Evolutionary conservation across 1,140 invertebrate genomes (phyloP).

Genomic region (Hyles vespertilio): DNA sequence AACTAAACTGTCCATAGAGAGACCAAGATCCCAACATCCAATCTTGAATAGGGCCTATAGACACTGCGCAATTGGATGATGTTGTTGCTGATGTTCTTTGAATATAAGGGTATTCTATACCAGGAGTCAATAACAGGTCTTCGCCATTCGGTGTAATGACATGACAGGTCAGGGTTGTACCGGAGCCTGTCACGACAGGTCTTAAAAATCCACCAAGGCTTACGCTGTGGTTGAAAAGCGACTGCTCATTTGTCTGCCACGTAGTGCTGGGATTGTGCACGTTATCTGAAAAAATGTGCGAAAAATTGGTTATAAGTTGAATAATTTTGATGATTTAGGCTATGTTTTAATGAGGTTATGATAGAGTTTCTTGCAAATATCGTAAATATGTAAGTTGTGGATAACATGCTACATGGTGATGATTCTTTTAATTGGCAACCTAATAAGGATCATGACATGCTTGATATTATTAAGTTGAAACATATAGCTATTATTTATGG

Average conservation of each 20-base stretch:
- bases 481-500: too few species aligned
- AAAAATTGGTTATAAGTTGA: too few species aligned
- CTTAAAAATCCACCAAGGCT: slow-evolving; percentile 12
- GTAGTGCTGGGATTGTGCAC: neutral
- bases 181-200: slow-evolving; percentile 10
- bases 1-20: slow-evolving; percentile 21
- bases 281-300: slow-evolving; percentile 15
- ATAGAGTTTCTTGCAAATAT: too few species aligned
- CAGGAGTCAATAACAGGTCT: slow-evolving; percentile 22
- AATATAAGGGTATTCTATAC: slow-evolving; percentile 22
- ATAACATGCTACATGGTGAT: too few species aligned
- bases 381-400: too few species aligned
- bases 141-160: slow-evolving; percentile 28
- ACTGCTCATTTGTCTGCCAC: slow-evolving; percentile 3
- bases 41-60: slow-evolving; percentile 14
- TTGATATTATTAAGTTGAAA: too few species aligned
- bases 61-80: slow-evolving; percentile 13
- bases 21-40: slow-evolving; percentile 24
- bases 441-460: too few species aligned
- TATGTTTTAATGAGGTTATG: too few species aligned
- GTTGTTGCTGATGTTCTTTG: neutral
- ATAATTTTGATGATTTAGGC: too few species aligned
- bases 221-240: slow-evolving; percentile 14
- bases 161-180: slow-evolving; percentile 17
- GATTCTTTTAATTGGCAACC: too few species aligned